These are phyloP conservation scores for Echinarachnius parma DNA, from an alignment of 53 echinoderm and acorn worm genomes.

Conservation along the genomic window DNA sequence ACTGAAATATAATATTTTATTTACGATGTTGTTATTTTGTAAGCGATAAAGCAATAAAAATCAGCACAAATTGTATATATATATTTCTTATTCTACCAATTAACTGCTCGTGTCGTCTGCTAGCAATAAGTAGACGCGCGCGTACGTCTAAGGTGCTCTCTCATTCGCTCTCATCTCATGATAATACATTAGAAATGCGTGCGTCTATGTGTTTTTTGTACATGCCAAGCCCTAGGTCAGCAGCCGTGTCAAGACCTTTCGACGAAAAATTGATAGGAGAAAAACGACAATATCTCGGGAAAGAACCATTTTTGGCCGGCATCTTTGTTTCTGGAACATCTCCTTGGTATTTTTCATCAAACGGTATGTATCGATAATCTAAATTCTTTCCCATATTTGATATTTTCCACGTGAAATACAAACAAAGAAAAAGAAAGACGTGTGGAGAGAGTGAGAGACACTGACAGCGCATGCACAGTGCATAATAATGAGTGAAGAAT, in stretches of 20 bases:
- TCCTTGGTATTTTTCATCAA: conserved; percentile 2
- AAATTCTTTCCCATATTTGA: background rate
- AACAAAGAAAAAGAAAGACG: conserved; percentile 51
- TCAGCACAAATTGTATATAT: no score
- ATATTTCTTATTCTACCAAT: background rate
- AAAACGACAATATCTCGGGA: conserved; percentile 26
- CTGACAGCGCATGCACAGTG: conserved; percentile 23
- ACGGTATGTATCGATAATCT: conserved; percentile 3
- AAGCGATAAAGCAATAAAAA: no score
- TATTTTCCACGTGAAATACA: conserved; percentile 10
- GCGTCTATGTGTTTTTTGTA: conserved; percentile 45
- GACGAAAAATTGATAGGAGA: conserved; percentile 32
- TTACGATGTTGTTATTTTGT: no score
- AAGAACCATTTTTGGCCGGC: background rate
- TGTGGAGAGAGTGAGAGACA: conserved; percentile 44
- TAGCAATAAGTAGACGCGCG: conserved; percentile 16
- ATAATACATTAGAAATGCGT: conserved; percentile 49
- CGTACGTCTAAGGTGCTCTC: conserved; percentile 21
- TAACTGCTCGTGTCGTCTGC: conserved; percentile 30
- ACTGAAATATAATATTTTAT: no score
- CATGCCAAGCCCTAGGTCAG: conserved; percentile 36
- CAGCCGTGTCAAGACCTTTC: conserved; percentile 38
- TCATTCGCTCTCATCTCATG: conserved; percentile 49
- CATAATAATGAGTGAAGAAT: no score
- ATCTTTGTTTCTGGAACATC: background rate